Percentiles rank a stretch among this genome's conserved stretches.
Evolutionary conservation across 2,113 vertebrate genomes (phyloP).

Genomic region (Dicentrarchus labrax): DNA sequence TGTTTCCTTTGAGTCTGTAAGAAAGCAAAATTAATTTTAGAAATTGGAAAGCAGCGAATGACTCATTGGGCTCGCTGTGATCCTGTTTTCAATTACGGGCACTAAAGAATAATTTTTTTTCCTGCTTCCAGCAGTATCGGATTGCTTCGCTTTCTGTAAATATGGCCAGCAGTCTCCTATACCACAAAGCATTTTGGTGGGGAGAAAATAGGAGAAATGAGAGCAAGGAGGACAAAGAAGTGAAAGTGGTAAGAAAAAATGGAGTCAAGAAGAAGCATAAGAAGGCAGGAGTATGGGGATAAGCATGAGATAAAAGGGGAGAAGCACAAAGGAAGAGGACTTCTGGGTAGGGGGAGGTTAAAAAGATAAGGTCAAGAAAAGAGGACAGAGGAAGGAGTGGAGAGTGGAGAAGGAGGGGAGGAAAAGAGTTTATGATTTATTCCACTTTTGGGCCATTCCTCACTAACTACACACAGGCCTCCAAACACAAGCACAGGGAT

Average conservation of each 20-base stretch:
- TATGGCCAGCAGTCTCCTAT: conserved; percentile 45
- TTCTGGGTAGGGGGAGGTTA: conserved; percentile 21
- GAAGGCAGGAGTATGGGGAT: background rate
- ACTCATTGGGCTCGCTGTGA: conserved; percentile 53
- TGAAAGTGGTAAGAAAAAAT: background rate
- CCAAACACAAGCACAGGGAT: conserved; percentile 31
- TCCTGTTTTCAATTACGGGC: conserved; percentile 82
- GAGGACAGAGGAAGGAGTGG: conserved; percentile 57
- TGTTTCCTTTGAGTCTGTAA: conserved; percentile 21
- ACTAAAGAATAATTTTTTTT: conserved; percentile 48
- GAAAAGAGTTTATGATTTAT: conserved; percentile 64
- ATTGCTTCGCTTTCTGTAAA: conserved; percentile 66
- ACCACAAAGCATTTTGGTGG: conserved; percentile 50
- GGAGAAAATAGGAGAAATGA: conserved; percentile 36
- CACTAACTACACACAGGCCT: conserved; percentile 61
- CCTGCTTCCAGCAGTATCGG: conserved; percentile 45
- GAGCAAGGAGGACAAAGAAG: conserved; percentile 13
- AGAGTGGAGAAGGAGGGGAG: conserved; percentile 34
- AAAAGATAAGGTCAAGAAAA: conserved; percentile 57
- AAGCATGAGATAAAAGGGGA: conserved; percentile 38
- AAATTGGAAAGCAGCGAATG: conserved; percentile 51
- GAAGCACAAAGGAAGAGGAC: conserved; percentile 49
- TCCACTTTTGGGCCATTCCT: conserved; percentile 64
- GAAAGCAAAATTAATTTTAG: conserved; percentile 53
- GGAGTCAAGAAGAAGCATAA: background rate